These are phyloP conservation scores for Herpailurus yagouaroundi DNA, from an alignment of 2,113 vertebrate species.

Conservation along the genomic window DNA sequence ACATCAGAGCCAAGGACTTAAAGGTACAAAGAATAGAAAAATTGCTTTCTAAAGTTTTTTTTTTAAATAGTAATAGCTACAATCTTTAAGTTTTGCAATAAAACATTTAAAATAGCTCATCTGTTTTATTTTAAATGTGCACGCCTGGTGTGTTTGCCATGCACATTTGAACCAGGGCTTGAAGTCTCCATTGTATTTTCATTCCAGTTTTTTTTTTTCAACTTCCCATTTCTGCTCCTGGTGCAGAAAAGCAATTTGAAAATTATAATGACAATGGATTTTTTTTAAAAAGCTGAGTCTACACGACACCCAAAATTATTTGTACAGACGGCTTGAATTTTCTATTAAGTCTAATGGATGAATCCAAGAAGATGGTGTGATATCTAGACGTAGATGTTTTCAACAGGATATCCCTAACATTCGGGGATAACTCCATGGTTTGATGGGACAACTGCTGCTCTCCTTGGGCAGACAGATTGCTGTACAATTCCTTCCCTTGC, in stretches of 20 bases:
- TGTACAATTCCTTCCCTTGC: background rate
- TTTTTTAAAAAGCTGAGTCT: constrained; percentile 32
- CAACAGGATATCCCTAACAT: background rate
- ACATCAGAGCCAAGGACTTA: constrained; percentile 72
- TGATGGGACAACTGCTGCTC: background rate
- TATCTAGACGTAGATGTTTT: background rate
- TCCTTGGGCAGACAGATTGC: background rate
- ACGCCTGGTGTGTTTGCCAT: background rate
- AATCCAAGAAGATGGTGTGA: background rate
- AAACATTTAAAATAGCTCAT: constrained; percentile 74
- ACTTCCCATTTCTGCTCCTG: constrained; percentile 53
- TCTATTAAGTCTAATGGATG: constrained; percentile 37
- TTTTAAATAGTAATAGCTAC: background rate
- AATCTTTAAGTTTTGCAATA: constrained; percentile 68
- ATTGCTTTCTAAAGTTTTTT: constrained; percentile 62
- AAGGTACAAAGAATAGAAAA: constrained; percentile 71
- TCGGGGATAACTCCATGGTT: background rate
- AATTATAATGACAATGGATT: constrained; percentile 56
- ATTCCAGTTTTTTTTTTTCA: background rate
- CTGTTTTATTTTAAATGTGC: constrained; percentile 72
- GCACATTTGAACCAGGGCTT: constrained; percentile 47
- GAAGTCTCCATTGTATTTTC: constrained; percentile 49
- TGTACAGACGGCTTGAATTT: constrained; percentile 28
- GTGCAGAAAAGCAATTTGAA: constrained; percentile 54
- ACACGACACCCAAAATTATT: constrained; percentile 50